Percentiles rank a stretch among this genome's conserved stretches.
Evolutionary conservation across 2,888 invertebrate species (phyloP).

Genomic region (Noctua pronuba): DNA sequence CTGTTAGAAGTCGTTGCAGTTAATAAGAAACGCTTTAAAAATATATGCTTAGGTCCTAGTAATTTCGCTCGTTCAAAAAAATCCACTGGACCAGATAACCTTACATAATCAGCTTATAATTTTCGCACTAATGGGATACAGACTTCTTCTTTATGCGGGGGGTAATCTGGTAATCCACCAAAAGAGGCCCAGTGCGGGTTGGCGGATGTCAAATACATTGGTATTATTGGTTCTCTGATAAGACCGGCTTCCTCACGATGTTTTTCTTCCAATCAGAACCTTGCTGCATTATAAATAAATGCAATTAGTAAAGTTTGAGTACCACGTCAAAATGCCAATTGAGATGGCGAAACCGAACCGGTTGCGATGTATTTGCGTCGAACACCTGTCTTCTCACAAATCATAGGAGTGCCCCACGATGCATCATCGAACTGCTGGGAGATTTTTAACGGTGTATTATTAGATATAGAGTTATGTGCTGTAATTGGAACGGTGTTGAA

Average conservation of each 20-base stretch:
- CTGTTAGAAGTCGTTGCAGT: background rate
- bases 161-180: background rate
- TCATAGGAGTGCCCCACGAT: conserved; percentile 77
- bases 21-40: background rate
- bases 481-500: conserved; percentile 49
- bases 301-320: conserved; percentile 78
- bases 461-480: conserved; percentile 48
- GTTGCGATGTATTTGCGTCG: conserved; percentile 82
- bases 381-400: conserved; percentile 85
- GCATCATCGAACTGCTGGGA: conserved; percentile 77
- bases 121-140: background rate
- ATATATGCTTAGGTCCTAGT: background rate
- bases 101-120: background rate
- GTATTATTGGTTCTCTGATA: background rate
- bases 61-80: background rate
- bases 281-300: conserved; percentile 8
- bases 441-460: conserved; percentile 67
- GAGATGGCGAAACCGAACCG: conserved; percentile 86
- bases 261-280: background rate
- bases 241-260: too few species aligned
- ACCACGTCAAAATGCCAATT: conserved; percentile 84
- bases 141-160: background rate
- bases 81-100: background rate
- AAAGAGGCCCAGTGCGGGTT: background rate
- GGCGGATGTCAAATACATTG: background rate